A percentile compares a stretch with the other conserved stretches of the same genome.
Conservation (phyloP, 1,140 invertebrate genomes). For the Temnothorax longispinosus region DNA sequence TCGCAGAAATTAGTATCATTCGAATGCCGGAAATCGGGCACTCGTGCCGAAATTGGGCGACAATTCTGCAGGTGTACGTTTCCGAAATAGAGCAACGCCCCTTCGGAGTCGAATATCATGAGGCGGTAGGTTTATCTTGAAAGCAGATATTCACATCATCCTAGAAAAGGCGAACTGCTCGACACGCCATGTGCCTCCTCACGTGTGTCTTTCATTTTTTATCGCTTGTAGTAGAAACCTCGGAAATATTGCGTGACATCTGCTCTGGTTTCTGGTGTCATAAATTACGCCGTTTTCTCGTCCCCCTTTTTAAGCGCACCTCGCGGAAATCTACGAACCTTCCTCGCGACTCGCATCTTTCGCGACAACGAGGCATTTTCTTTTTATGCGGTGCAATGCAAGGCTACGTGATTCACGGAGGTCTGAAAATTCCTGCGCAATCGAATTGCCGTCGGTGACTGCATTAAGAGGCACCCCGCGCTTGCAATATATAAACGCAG, state of each 20-base stretch:
- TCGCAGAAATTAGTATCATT: neutral
- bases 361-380: too few species aligned
- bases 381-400: neutral
- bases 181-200: conserved; percentile 33
- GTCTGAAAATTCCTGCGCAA: neutral
- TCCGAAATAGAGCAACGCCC: conserved; percentile 1
- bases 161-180: conserved; percentile 14
- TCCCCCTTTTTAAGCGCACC: neutral
- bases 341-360: neutral
- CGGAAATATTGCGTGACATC: conserved; percentile 49
- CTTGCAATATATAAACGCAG: neutral
- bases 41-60: neutral
- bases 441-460: neutral
- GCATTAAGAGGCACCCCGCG: neutral
- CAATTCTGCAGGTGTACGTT: neutral
- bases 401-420: neutral
- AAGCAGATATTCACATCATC: conserved; percentile 53
- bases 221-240: conserved; percentile 48
- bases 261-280: conserved; percentile 24
- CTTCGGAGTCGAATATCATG: conserved; percentile 21
- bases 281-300: conserved; percentile 23
- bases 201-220: conserved; percentile 45
- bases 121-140: conserved; percentile 51
- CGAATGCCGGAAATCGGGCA: neutral
- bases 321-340: conserved; percentile 11